phyloP scores from a whole-genome alignment of 1,140 invertebrate genomes.

The Geopemphigus sp. region DNA sequence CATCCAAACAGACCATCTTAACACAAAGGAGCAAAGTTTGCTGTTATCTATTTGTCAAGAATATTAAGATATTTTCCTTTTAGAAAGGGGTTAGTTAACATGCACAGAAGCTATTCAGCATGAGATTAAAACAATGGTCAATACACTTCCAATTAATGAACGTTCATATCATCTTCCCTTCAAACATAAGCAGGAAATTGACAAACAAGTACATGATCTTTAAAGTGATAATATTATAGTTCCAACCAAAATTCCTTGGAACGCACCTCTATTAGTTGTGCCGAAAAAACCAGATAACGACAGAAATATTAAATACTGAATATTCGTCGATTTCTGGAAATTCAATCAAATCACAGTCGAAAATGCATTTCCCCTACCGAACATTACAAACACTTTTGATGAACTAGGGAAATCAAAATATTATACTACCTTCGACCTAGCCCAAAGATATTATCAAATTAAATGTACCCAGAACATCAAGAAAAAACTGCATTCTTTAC shows the following conservation, averaged over 20 bases:
- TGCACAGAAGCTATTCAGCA: neutral
- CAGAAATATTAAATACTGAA: too few species aligned
- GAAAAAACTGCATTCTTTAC: too few species aligned
- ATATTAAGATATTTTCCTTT: slow-evolving; percentile 50
- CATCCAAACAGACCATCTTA: too few species aligned
- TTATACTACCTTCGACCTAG: too few species aligned
- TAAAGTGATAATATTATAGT: slow-evolving; percentile 44
- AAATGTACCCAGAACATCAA: too few species aligned
- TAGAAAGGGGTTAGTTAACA: neutral
- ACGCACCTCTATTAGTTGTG: neutral
- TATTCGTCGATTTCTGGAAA: too few species aligned
- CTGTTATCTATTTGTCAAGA: neutral
- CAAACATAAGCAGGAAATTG: slow-evolving; percentile 54
- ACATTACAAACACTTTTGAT: too few species aligned
- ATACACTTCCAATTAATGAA: slow-evolving; percentile 51
- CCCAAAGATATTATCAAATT: too few species aligned
- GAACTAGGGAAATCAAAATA: too few species aligned
- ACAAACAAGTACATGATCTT: slow-evolving; percentile 53
- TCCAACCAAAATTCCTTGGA: slow-evolving; percentile 49
- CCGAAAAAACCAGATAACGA: neutral
- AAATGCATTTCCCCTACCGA: too few species aligned
- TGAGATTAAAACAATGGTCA: neutral
- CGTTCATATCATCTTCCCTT: slow-evolving; percentile 55
- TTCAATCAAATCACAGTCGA: too few species aligned
- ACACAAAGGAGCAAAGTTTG: neutral